phyloP scores from a whole-genome alignment of 2,888 invertebrate genomes.

The Nezara viridula region DNA sequence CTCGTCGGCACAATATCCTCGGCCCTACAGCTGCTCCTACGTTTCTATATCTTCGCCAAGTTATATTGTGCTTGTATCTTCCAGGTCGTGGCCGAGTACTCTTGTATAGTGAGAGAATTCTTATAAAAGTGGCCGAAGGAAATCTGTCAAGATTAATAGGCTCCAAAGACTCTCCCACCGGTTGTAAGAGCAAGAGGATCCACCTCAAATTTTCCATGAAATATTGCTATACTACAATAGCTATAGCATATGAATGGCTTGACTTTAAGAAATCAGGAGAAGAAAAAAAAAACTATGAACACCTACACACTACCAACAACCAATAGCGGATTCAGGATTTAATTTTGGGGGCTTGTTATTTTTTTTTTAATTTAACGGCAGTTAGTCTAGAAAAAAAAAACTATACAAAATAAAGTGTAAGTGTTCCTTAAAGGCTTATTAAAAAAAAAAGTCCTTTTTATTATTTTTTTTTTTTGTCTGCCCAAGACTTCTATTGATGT shows the following conservation, averaged over 20 bases:
- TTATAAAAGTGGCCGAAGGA: constrained; percentile 28
- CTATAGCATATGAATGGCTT: not conserved
- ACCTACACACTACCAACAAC: not conserved
- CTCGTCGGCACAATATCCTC: not conserved
- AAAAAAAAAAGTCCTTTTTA: no score
- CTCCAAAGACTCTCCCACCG: not conserved
- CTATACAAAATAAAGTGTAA: no score
- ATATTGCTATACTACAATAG: not conserved
- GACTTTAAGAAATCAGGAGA: not conserved
- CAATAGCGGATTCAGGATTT: no score
- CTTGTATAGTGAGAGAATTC: constrained; percentile 41
- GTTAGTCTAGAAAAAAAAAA: no score
- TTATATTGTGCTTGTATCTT: constrained; percentile 45
- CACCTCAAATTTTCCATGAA: constrained; percentile 36
- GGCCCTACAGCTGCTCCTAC: constrained; percentile 22
- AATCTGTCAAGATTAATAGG: constrained; percentile 49
- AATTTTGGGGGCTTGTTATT: no score
- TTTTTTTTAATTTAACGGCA: no score
- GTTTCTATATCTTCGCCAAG: constrained; percentile 29
- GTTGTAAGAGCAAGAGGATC: not conserved
- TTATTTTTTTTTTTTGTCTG: no score
- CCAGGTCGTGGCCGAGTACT: constrained; percentile 43
- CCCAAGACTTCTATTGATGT: no score
- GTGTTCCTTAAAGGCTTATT: no score
- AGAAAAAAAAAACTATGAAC: not conserved